Evolutionary conservation across 1,140 invertebrate genomes (phyloP), one percentile per base, ranked within the genome.

Genomic region (Elymnias hypermnestra): DNA sequence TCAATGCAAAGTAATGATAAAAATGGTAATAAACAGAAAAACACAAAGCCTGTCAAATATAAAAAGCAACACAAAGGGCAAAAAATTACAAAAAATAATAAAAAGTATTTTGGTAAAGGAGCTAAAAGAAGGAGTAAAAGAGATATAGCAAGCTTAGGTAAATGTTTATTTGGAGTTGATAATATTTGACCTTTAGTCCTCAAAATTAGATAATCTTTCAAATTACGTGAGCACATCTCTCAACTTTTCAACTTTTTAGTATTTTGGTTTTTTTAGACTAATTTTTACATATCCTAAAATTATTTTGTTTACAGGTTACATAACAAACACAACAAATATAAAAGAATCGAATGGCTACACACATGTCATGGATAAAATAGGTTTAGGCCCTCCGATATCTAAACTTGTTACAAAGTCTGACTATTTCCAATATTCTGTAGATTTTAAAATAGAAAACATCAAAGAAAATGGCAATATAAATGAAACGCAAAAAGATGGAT

Each of bases 1-100:
- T 59, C 63, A 5, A 59, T 57, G 46, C 13, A 44, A 5, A 53
- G 47, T 23, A 12, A 47, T 9, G 7, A 26, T 33, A 55, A 38
- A 36, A 51, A 28, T 12, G 28, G 6, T 26, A 25, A 38, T 12
- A 37, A 53, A 31, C 42, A 25, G 28, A 7, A 25, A 5, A 31
- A 6, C n/a, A n/a, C n/a, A n/a, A n/a, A n/a, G n/a, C n/a, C n/a
- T n/a, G n/a, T n/a, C n/a, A n/a, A n/a, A n/a, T n/a, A n/a, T n/a
- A n/a, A n/a, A n/a, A n/a, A 57, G 5, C 40, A 39, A n/a, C n/a
- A 18, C 1, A 14, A 29, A 19, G 28, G 15, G n/a, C 44, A 19
- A 35, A 52, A 43, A 10, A 6, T 35, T 5, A 55, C 29, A 12
- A 43, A 51, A 8, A 49, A n/a, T 12, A 25, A 8, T 12, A 28